Conservation (phyloP, 2,888 invertebrate species). For the Didymodactylos carnosus region DNA sequence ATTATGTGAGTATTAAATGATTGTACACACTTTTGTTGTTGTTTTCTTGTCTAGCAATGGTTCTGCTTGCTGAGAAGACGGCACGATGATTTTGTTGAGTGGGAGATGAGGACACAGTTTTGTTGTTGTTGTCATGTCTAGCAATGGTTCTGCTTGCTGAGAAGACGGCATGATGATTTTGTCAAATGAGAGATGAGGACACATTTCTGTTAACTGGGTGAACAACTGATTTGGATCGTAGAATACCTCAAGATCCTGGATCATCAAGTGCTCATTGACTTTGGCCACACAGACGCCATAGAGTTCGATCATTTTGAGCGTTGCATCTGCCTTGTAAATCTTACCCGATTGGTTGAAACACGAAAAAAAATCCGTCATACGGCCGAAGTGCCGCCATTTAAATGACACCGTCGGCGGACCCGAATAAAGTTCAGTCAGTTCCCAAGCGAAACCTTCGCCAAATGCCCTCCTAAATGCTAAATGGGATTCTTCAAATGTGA, state of each 20-base stretch:
- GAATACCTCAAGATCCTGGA: conserved; percentile 18
- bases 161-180: no score
- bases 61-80: no score
- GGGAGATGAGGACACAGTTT: no score
- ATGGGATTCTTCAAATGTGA: conserved; percentile 20
- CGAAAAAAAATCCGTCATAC: conserved; percentile 19
- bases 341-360: background rate
- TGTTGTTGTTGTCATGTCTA: no score
- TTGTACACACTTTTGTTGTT: no score
- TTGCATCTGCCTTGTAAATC: conserved; percentile 10
- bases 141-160: no score
- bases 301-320: conserved; percentile 18
- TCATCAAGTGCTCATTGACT: conserved; percentile 17
- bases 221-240: conserved; percentile 17
- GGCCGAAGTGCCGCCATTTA: conserved; percentile 27
- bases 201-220: background rate
- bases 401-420: conserved; percentile 24
- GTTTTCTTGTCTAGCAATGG: no score
- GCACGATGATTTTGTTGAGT: no score
- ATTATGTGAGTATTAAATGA: no score
- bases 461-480: conserved; percentile 18
- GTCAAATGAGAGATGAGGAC: background rate
- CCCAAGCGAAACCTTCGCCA: conserved; percentile 21
- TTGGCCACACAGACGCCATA: conserved; percentile 17
- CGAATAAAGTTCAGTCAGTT: conserved; percentile 19